phyloP scores from a whole-genome alignment of 2,888 invertebrate species.

The Polietes domitor region DNA sequence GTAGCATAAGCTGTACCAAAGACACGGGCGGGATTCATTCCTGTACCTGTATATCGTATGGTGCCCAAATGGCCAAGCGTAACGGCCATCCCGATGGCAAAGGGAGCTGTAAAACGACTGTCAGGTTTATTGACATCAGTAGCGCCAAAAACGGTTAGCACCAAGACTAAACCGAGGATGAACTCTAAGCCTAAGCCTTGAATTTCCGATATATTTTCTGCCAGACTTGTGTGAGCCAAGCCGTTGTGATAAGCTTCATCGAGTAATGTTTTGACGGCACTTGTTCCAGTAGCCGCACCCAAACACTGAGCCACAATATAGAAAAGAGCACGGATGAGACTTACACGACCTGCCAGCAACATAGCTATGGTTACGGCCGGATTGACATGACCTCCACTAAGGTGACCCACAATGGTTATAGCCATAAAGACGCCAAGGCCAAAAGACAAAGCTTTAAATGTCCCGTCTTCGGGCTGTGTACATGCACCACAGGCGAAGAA shows the following conservation, averaged over 20 bases:
- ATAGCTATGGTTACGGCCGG: conserved; percentile 94
- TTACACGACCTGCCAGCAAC: conserved; percentile 89
- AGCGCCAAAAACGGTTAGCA: conserved; percentile 94
- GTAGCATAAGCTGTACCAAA: conserved; percentile 92
- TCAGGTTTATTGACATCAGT: conserved; percentile 82
- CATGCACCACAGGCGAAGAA: conserved; percentile 94
- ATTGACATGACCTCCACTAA: conserved; percentile 95
- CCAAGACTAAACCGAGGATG: conserved; percentile 91
- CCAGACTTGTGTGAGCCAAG: conserved; percentile 87
- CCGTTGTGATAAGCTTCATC: conserved; percentile 84
- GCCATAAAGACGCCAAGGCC: conserved; percentile 91
- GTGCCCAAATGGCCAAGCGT: conserved; percentile 91
- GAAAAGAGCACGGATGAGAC: conserved; percentile 86
- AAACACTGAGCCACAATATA: conserved; percentile 91
- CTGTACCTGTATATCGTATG: conserved; percentile 91
- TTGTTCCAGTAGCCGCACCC: conserved; percentile 80
- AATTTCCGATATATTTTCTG: conserved; percentile 84
- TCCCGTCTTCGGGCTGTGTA: conserved; percentile 82
- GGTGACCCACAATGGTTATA: conserved; percentile 91
- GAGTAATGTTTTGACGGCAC: conserved; percentile 82
- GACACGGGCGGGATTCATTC: conserved; percentile 96
- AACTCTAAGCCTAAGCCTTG: conserved; percentile 96
- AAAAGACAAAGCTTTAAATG: conserved; percentile 92
- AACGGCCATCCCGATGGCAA: conserved; percentile 94
- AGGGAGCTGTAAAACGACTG: conserved; percentile 89